Conservation (phyloP, 2,888 invertebrate species). For the Drosophila buzzatii region DNA sequence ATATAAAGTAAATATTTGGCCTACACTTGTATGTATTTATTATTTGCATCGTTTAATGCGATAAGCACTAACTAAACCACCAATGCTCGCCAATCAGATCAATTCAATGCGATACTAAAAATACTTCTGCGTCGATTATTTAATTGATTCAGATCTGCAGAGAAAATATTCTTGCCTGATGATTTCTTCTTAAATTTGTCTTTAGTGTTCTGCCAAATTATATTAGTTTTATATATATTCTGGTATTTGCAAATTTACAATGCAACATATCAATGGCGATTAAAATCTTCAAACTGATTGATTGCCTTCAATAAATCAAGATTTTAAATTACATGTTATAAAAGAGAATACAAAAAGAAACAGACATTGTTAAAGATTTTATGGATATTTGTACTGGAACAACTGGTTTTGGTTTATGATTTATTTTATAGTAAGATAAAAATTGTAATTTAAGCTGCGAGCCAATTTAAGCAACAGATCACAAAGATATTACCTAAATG, state of each 20-base stretch:
- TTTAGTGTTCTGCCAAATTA: background rate
- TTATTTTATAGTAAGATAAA: background rate
- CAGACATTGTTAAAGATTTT: background rate
- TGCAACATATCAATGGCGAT: background rate
- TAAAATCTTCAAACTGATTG: background rate
- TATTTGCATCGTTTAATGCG: slow-evolving; percentile 8
- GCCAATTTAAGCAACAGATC: background rate
- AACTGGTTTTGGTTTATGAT: background rate
- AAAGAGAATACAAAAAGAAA: background rate
- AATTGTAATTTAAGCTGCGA: background rate
- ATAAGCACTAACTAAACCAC: slow-evolving; percentile 23
- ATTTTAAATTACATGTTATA: background rate
- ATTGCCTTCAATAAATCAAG: background rate
- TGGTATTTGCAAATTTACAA: background rate
- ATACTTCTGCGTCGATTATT: background rate
- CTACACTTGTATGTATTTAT: slow-evolving; percentile 8
- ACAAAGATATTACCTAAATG: background rate
- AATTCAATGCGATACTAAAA: slow-evolving; percentile 1
- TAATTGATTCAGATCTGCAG: background rate
- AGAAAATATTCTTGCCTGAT: background rate
- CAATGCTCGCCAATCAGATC: slow-evolving; percentile 21
- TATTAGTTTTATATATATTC: background rate
- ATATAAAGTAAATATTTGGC: slow-evolving; percentile 7
- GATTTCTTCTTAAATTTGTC: background rate
- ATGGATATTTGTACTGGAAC: background rate